These are phyloP conservation scores for Pagrus major DNA, from an alignment of 2,113 vertebrate species.

Conservation along the genomic window DNA sequence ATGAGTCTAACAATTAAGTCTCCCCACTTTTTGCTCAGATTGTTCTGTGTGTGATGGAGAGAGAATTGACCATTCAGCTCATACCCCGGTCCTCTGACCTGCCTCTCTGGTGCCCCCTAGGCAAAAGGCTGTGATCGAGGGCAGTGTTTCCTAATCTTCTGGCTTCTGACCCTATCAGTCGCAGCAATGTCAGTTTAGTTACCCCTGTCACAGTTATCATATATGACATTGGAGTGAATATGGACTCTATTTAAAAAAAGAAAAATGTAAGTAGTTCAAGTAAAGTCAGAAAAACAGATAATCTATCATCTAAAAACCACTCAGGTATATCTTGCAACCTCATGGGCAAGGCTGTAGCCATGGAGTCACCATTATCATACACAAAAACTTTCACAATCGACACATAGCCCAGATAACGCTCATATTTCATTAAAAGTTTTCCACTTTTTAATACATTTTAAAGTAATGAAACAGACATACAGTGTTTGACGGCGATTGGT, in stretches of 20 bases:
- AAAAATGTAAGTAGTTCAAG: neutral
- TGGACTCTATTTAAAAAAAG: too few species aligned
- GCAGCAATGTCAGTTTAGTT: neutral
- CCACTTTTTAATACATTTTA: too few species aligned
- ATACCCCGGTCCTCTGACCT: neutral
- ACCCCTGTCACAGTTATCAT: neutral
- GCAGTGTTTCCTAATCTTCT: neutral
- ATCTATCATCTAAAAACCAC: too few species aligned
- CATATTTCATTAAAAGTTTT: too few species aligned
- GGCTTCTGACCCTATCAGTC: neutral
- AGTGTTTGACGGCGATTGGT: too few species aligned
- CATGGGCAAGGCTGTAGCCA: too few species aligned
- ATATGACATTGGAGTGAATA: neutral
- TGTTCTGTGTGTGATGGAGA: slow-evolving; percentile 7
- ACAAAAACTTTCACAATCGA: too few species aligned
- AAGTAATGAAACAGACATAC: too few species aligned
- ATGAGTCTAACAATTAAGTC: neutral
- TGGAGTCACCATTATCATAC: too few species aligned
- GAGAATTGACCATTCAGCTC: slow-evolving; percentile 1
- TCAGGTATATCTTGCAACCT: neutral
- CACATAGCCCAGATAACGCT: too few species aligned
- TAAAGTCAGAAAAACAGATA: neutral
- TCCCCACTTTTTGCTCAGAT: neutral
- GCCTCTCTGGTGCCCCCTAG: slow-evolving; percentile 58
- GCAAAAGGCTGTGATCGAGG: neutral